Conservation (phyloP, 2,888 invertebrate species). For the Cryptocheilus praepositus region DNA sequence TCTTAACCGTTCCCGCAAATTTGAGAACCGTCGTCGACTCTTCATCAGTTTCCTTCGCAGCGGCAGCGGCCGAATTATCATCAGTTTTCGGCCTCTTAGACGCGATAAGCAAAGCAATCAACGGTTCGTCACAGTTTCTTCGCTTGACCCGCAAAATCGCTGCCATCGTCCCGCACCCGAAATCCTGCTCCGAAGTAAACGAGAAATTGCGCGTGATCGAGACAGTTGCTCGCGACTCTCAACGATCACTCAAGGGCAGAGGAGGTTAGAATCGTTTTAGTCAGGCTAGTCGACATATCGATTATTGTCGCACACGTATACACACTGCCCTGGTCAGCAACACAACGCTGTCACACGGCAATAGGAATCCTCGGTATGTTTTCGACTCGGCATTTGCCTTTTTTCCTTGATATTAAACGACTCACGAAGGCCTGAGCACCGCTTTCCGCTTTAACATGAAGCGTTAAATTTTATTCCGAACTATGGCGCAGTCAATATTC, state of each 20-base stretch:
- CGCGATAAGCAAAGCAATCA: constrained; percentile 82
- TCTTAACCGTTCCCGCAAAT: constrained; percentile 84
- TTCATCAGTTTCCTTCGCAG: constrained; percentile 70
- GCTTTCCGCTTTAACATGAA: constrained; percentile 44
- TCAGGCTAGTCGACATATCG: neutral
- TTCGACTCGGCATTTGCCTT: constrained; percentile 42
- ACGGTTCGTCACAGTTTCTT: constrained; percentile 83
- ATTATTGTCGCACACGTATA: constrained; percentile 16
- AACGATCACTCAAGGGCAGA: neutral
- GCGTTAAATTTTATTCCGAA: constrained; percentile 39
- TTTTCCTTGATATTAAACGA: constrained; percentile 37
- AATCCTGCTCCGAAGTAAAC: too few species aligned
- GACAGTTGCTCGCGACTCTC: too few species aligned
- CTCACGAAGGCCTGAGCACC: constrained; percentile 33
- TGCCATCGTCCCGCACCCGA: constrained; percentile 71
- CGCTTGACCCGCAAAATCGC: constrained; percentile 85
- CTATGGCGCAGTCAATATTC: constrained; percentile 71
- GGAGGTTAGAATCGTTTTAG: constrained; percentile 2
- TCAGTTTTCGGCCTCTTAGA: constrained; percentile 82
- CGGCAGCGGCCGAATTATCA: constrained; percentile 61
- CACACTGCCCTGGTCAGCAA: constrained; percentile 46
- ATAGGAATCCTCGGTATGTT: constrained; percentile 53
- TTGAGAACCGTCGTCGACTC: constrained; percentile 79
- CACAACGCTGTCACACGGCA: constrained; percentile 48
- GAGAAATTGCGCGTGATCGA: too few species aligned